A percentile compares a stretch with the other conserved stretches of the same genome.
Evolutionary conservation across 2,113 vertebrate species (phyloP).

Genomic region (Phaethornis superciliosus): DNA sequence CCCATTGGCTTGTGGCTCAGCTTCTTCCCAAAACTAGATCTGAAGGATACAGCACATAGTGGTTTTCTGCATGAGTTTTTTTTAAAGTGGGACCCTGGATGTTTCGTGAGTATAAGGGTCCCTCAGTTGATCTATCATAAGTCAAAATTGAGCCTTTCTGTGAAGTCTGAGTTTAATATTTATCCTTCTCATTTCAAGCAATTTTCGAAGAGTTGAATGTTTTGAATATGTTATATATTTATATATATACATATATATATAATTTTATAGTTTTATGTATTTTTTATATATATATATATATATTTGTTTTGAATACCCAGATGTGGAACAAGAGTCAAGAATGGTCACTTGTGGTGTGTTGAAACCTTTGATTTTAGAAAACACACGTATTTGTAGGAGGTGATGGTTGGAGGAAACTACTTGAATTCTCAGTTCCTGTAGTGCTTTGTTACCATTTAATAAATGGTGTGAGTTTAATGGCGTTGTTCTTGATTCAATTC

Average conservation of each 20-base stretch:
- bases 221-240: too few species aligned
- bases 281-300: too few species aligned
- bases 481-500: not conserved
- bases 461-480: fast-evolving
- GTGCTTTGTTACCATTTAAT: not conserved
- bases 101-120: not conserved
- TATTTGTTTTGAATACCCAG: not conserved
- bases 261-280: too few species aligned
- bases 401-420: not conserved
- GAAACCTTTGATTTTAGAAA: not conserved
- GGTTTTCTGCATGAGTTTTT: not conserved
- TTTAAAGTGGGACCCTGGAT: fast-evolving
- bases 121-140: not conserved
- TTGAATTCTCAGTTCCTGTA: not conserved
- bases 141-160: not conserved
- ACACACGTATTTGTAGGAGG: fast-evolving
- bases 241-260: too few species aligned
- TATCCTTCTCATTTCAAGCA: not conserved
- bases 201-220: fast-evolving
- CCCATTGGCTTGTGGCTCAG: not conserved
- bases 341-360: fast-evolving
- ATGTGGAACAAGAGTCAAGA: not conserved
- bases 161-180: not conserved
- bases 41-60: fast-evolving
- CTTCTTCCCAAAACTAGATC: not conserved